Evolutionary conservation across 2,888 invertebrate species (phyloP).

Genomic region (Amblyjoppa fuscipennis): DNA sequence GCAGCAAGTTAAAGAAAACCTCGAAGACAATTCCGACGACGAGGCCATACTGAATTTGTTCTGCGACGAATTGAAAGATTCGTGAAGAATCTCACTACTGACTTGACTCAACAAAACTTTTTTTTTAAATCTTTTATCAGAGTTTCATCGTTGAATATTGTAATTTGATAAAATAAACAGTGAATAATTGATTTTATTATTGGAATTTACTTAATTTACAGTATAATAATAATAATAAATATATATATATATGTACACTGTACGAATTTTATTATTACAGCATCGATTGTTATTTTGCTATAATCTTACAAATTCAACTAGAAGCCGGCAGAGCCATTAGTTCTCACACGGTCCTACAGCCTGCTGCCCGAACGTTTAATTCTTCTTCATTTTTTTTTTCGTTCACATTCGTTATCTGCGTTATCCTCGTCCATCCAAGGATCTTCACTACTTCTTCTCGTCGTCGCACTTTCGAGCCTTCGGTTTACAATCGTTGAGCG

Average conservation of each 20-base stretch:
- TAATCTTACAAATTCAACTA: slow-evolving; percentile 73
- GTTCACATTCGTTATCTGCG: slow-evolving; percentile 11
- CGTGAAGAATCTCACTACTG: slow-evolving; percentile 36
- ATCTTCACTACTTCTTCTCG: slow-evolving; percentile 43
- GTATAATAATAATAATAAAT: slow-evolving; percentile 73
- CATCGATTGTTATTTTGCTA: slow-evolving; percentile 66
- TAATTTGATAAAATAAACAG: slow-evolving; percentile 25
- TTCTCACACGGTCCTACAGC: slow-evolving; percentile 53
- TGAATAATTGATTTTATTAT: slow-evolving; percentile 70
- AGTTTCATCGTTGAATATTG: not conserved
- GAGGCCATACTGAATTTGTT: slow-evolving; percentile 65
- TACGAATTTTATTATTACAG: slow-evolving; percentile 73
- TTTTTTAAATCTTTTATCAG: not conserved
- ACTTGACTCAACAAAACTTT: not conserved
- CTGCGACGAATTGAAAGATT: slow-evolving; percentile 66
- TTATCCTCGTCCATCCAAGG: not conserved
- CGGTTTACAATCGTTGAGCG: slow-evolving; percentile 74
- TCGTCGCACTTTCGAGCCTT: slow-evolving; percentile 73
- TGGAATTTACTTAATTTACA: slow-evolving; percentile 71
- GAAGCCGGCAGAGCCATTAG: slow-evolving; percentile 54
- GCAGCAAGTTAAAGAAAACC: not conserved
- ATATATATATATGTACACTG: slow-evolving; percentile 70
- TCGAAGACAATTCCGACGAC: slow-evolving; percentile 63
- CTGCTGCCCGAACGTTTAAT: slow-evolving; percentile 53
- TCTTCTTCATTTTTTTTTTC: slow-evolving; percentile 15